A percentile compares a stretch with the other conserved stretches of the same genome.
Conservation (phyloP, 2,113 vertebrate genomes). For the Dipodomys stephensi region DNA sequence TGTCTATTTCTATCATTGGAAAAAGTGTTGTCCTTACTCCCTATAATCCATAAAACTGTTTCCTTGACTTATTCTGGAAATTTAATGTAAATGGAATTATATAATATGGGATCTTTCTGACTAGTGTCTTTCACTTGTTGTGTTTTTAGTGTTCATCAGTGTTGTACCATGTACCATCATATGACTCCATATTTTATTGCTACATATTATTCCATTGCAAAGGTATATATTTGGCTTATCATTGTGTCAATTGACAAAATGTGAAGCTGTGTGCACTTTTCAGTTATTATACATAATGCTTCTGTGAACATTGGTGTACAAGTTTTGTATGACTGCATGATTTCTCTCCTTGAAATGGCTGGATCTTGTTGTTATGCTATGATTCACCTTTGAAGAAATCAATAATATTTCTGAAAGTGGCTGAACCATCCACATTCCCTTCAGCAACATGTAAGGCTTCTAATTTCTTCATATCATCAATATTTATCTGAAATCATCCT, state of each 20-base stretch:
- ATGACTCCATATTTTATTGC: slow-evolving; percentile 9
- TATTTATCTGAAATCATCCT: neutral
- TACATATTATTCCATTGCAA: neutral
- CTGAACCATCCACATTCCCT: neutral
- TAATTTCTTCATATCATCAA: neutral
- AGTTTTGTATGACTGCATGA: neutral
- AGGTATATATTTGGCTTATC: neutral
- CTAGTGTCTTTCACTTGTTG: neutral
- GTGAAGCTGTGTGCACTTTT: neutral
- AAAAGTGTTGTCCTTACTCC: neutral
- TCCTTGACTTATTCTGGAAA: neutral
- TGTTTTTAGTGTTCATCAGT: neutral
- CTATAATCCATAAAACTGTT: neutral
- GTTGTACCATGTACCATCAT: neutral
- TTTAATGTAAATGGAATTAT: slow-evolving; percentile 9
- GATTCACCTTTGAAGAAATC: neutral
- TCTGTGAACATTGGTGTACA: neutral
- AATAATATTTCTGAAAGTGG: neutral
- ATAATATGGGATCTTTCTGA: neutral
- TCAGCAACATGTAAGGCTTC: neutral
- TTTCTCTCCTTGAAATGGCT: neutral
- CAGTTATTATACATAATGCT: neutral
- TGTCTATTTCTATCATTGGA: neutral
- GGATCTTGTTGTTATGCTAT: neutral
- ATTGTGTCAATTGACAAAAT: neutral